Evolutionary conservation across 2,797 vertebrate genomes (phyloP), one percentile per base, ranked within the genome.

Genomic region (Centroberyx gerrardi): DNA sequence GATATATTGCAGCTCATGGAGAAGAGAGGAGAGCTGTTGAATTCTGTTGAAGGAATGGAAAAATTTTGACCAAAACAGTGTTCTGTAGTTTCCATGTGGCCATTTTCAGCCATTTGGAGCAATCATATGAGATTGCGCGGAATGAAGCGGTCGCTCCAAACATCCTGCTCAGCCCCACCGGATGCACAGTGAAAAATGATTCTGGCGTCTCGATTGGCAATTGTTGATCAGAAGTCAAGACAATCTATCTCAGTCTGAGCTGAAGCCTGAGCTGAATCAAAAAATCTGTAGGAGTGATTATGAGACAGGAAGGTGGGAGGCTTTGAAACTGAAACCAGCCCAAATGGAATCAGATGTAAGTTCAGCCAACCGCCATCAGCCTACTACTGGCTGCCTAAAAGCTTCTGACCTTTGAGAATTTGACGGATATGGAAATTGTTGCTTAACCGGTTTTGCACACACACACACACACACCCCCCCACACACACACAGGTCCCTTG

Each of bases 241-340:
- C 17, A 52, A 31, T 27, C 13, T 56, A 6, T 38, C 31, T 18
- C 15, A 3, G 62, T 59, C 49, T 80, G 61, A 73, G 55, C 62
- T 15, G 44, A 54, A 68, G 51, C 76, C 71, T 27, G 56, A 71
- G 80, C 64, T 76, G 88, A 92, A 88, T 85, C 22, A 53, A 91
- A 78, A 22, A 89, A 82, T 89, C 87, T 85, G 92, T 91, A 83
- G 90, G 92, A 92, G 92, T 86, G 82, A 85, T 85, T 86, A 82
- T 84, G 84, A 88, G 90, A 90, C 88, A 93, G 90, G 93, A 90
- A 93, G 92, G 93, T 93, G 91, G 91, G 93, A 91, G 91, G 90
- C 87, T 85, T 76, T 88, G 93, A 92, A 92, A 94, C 87, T 84
- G 93, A 94, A 94, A 94, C 89, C 82, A 82, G 80, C 88, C 88